Base-by-base conservation (phyloP, 2,797 vertebrate species). In the Psittacula echo region DNA sequence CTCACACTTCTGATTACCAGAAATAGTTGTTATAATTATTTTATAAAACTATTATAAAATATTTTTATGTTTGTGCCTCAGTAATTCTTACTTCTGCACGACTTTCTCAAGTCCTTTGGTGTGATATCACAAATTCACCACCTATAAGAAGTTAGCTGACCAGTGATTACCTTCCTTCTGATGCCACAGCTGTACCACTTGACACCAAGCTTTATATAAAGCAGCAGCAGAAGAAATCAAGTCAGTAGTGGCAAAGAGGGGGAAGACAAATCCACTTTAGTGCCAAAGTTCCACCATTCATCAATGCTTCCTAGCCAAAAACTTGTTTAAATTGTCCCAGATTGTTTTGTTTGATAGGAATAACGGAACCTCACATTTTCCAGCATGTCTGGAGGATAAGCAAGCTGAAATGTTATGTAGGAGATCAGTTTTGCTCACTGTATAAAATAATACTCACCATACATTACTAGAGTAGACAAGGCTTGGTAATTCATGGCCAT, bases 391-490 rank as follows among this genome's bases (percentile, higher is more conserved):
- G 70, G 65, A 93, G 61, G 44, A 51, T 62, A 92, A 96, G 72
- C 23, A 68, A 93, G 58, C 23, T 48, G 39, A 94, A 94, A 92
- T 50, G 2, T 85, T 85, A 42, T 32, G 64, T 50, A 30, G 19
- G 56, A 83, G 45, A 58, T 76, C 51, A 51, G 41, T 87, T 95
- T 90, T 94, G 32, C 56, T 79, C 74, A 85, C 88, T 89, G 56
- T 93, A 93, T 85, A 79, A 94, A 95, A 85, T 82, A 89, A 81
- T 65, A 87, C 47, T 66, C 66, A 56, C 7, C 1, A 3, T 91
- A 87, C 77, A 67, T 96, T 95, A 61, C 29, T 65, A 17, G n/a
- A 94, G 53, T 75, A 95, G 95, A 95, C 84, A 78, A 92, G 83
- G 20, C 88, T 85, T 41, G 70, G 78, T 79, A 56, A 89, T 77